These are phyloP conservation scores for Agelaius tricolor DNA, from an alignment of 2,113 vertebrate genomes.

Conservation along the genomic window DNA sequence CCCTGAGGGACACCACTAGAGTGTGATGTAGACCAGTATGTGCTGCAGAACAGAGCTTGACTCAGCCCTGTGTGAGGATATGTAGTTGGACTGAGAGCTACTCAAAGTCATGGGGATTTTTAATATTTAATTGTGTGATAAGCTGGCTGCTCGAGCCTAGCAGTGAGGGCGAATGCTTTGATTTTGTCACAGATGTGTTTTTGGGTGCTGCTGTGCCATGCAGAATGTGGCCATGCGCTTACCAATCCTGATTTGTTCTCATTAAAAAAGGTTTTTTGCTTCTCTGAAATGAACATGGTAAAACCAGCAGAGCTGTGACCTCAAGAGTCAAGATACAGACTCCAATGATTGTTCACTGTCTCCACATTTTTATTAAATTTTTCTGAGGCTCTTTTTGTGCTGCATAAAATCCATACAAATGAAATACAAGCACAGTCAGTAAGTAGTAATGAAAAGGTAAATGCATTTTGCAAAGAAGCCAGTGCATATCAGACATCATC, in stretches of 20 bases:
- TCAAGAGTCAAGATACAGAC: constrained; percentile 62
- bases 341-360: constrained; percentile 65
- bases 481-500: constrained; percentile 72
- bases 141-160: neutral
- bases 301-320: constrained; percentile 60
- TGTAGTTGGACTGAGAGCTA: neutral
- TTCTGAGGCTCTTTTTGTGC: constrained; percentile 51
- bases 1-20: neutral
- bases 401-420: constrained; percentile 81
- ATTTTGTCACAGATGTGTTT: neutral
- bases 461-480: constrained; percentile 73
- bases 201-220: neutral
- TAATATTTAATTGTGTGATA: neutral
- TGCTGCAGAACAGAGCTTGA: neutral
- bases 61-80: neutral
- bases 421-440: constrained; percentile 74
- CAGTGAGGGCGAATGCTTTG: neutral
- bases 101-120: neutral
- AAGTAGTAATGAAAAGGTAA: constrained; percentile 82
- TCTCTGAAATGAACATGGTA: constrained; percentile 55
- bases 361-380: constrained; percentile 78
- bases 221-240: neutral
- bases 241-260: constrained; percentile 8
- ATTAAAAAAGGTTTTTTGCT: neutral
- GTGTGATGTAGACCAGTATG: neutral